Evolutionary conservation across 2,113 vertebrate species (phyloP).

Genomic region (Microcebus tavaratra): DNA sequence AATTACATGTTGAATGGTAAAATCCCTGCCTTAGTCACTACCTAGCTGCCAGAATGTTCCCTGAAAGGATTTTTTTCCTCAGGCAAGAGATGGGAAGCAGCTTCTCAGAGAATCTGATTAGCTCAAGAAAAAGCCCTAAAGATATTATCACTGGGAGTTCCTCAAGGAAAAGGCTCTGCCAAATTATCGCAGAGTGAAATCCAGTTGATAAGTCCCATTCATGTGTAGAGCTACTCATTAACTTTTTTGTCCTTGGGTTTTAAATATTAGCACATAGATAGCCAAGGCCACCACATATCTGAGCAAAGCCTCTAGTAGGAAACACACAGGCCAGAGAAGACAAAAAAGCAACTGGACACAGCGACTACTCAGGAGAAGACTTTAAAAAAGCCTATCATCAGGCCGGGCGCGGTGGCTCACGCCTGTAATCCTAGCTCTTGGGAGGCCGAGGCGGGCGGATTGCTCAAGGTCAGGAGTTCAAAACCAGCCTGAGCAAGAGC

Average conservation of each 20-base stretch:
- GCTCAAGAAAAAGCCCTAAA: background rate
- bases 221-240: background rate
- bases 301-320: background rate
- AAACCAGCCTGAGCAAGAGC: too few species aligned
- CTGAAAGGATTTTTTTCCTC: background rate
- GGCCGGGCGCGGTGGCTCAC: too few species aligned
- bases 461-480: too few species aligned
- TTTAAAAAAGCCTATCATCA: background rate
- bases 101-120: background rate
- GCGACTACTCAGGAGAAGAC: background rate
- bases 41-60: background rate
- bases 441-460: too few species aligned
- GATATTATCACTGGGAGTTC: background rate
- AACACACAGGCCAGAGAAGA: background rate
- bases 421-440: too few species aligned
- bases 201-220: background rate
- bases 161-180: background rate
- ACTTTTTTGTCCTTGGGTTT: conserved; percentile 6
- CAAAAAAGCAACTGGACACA: background rate
- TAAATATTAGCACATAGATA: conserved; percentile 33
- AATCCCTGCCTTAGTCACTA: background rate
- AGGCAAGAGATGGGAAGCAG: background rate
- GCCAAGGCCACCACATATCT: background rate
- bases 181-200: background rate
- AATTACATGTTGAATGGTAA: background rate